phyloP scores from a whole-genome alignment of 2,797 vertebrate species.

The Melanotaenia nigrans region DNA sequence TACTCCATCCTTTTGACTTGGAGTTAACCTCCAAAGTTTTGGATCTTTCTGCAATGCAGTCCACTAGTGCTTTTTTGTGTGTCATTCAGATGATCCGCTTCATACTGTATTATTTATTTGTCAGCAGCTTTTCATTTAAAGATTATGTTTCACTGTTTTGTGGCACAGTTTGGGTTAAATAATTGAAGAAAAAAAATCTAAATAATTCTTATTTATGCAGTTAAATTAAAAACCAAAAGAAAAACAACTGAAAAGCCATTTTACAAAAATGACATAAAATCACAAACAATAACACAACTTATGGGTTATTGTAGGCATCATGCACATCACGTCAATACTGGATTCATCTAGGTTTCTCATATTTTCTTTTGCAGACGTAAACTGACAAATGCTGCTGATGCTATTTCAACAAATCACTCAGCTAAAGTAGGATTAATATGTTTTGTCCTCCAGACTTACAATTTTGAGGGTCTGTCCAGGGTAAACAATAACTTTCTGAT shows the following conservation, averaged over 20 bases:
- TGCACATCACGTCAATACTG: slow-evolving; percentile 9
- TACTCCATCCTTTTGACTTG: not conserved
- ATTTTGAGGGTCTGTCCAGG: slow-evolving; percentile 38
- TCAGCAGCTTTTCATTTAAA: not conserved
- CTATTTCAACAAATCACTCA: slow-evolving; percentile 55
- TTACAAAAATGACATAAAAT: not conserved
- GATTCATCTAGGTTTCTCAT: slow-evolving; percentile 28
- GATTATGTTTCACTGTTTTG: not conserved
- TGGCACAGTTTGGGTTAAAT: not conserved
- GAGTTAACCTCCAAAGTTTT: not conserved
- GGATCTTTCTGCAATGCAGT: not conserved
- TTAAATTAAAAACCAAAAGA: not conserved
- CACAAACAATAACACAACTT: not conserved
- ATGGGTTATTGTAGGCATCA: not conserved
- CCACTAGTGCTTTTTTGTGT: not conserved
- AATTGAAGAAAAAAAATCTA: not conserved
- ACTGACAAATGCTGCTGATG: slow-evolving; percentile 48
- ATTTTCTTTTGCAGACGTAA: slow-evolving; percentile 30
- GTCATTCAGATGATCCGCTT: not conserved
- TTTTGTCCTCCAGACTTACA: slow-evolving; percentile 40
- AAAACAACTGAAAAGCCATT: not conserved
- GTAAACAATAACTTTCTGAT: slow-evolving; percentile 50
- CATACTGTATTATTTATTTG: not conserved
- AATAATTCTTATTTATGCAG: not conserved
- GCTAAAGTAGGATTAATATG: slow-evolving; percentile 59